Conservation (phyloP, 2,797 vertebrate genomes). For the Poecilia wingei region DNA sequence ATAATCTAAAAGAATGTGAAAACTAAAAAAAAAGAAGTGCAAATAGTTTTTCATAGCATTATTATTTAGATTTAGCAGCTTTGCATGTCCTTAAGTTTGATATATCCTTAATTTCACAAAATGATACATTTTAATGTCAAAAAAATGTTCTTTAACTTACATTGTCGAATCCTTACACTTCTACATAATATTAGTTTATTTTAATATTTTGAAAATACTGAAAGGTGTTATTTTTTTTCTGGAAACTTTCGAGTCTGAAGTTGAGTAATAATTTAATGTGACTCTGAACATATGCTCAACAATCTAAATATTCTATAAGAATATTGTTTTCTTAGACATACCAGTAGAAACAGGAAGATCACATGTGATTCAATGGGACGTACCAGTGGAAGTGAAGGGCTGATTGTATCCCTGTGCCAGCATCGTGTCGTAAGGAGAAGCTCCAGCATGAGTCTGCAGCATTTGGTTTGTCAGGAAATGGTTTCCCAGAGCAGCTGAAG, state of each 20-base stretch:
- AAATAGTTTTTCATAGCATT: neutral
- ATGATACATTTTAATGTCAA: neutral
- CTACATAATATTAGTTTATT: neutral
- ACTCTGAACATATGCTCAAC: neutral
- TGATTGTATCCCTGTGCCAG: slow-evolving; percentile 89
- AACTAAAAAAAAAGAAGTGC: neutral
- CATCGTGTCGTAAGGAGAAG: slow-evolving; percentile 92
- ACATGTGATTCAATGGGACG: neutral
- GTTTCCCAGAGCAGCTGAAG: slow-evolving; percentile 87
- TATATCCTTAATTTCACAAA: neutral
- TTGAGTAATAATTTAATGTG: neutral
- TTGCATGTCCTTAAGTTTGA: neutral
- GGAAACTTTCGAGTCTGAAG: neutral
- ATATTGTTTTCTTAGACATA: neutral
- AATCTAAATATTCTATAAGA: neutral
- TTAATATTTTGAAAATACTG: neutral
- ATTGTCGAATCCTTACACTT: neutral
- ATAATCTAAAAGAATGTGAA: neutral
- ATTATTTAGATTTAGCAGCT: neutral
- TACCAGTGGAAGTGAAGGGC: slow-evolving; percentile 90
- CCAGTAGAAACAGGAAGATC: neutral
- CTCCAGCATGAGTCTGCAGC: slow-evolving; percentile 88
- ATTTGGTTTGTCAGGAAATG: slow-evolving; percentile 92
- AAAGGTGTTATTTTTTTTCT: neutral
- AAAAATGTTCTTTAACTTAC: neutral